Evolutionary conservation across 2,113 vertebrate genomes (phyloP), one percentile per base, ranked within the genome.

Genomic region (Gavia stellata): DNA sequence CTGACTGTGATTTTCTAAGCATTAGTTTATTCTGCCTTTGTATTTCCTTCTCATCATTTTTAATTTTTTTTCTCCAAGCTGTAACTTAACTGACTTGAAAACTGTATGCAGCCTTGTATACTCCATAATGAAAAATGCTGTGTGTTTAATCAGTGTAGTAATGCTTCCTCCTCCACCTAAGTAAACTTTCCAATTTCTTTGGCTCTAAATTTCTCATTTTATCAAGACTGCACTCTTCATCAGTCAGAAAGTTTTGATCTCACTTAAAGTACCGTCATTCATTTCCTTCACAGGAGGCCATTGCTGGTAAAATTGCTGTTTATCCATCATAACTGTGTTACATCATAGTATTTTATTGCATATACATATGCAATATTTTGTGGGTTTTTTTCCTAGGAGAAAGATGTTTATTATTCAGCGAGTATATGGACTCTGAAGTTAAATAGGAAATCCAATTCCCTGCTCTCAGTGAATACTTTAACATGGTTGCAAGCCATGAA

Each of bases 161-260:
- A 66, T 59, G 28, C 52, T 96, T 97, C 83, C 61, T 95, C 49
- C n/a, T 52, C 34, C 88, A 89, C 78, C 91, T 90, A 96, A 95
- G 45, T 87, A 97, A 97, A 95, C 85, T 95, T 96, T 70, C 74
- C 77, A 87, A 36, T 73, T 94, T 94, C n/a, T 96, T 96, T 92
- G 90, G 42, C 80, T 96, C 65, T 85, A 93, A 97, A 95, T 84
- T 95, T 97, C 78, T 97, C 5, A 1, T 88, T 90, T 94, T 96
- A 86, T 95, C 80, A 85, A 96, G 93, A 90, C 53, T 67, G 14
- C 28, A 47, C 71, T 87, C 31, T 79, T 68, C 65, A 95, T 97
- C 56, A 84, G 17, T 31, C 95, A 91, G 81, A 95, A 95, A 91
- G 19, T 92, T 96, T 97, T 91, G 75, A 90, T 97, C 81, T 97